A percentile compares a stretch with the other conserved stretches of the same genome.
These are phyloP conservation scores for Aix galericulata DNA, from an alignment of 2,113 vertebrate species.

Conservation along the genomic window DNA sequence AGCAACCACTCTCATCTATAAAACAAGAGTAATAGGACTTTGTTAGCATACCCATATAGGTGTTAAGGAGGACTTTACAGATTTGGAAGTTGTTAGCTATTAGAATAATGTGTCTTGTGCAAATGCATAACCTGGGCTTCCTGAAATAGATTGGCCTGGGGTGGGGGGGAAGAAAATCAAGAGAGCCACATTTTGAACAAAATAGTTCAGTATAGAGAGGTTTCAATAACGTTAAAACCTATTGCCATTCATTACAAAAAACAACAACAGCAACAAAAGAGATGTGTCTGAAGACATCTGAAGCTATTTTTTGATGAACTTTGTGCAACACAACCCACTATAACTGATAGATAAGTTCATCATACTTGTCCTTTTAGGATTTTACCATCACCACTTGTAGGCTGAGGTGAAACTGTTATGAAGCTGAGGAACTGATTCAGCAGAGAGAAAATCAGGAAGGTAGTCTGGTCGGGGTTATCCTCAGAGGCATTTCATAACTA, in stretches of 20 bases:
- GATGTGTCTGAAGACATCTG: background rate
- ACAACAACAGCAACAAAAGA: background rate
- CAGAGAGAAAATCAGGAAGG: background rate
- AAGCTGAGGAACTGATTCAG: background rate
- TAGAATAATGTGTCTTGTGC: background rate
- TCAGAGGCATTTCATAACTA: background rate
- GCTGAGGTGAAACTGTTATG: background rate
- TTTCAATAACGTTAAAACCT: background rate
- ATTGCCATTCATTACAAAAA: background rate
- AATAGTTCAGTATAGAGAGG: background rate
- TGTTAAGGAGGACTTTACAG: background rate
- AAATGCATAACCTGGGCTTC: background rate
- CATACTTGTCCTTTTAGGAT: background rate
- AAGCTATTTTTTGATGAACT: background rate
- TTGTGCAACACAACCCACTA: accelerated
- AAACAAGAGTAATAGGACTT: background rate
- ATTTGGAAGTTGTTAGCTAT: background rate
- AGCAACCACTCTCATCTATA: background rate
- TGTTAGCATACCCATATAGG: background rate
- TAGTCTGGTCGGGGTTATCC: background rate
- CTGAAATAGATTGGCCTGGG: background rate
- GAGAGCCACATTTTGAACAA: background rate
- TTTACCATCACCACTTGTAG: background rate
- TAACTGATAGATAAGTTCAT: background rate
- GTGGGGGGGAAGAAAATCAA: background rate